phyloP scores from a whole-genome alignment of 2,888 invertebrate genomes.

The Lithodes maja region DNA sequence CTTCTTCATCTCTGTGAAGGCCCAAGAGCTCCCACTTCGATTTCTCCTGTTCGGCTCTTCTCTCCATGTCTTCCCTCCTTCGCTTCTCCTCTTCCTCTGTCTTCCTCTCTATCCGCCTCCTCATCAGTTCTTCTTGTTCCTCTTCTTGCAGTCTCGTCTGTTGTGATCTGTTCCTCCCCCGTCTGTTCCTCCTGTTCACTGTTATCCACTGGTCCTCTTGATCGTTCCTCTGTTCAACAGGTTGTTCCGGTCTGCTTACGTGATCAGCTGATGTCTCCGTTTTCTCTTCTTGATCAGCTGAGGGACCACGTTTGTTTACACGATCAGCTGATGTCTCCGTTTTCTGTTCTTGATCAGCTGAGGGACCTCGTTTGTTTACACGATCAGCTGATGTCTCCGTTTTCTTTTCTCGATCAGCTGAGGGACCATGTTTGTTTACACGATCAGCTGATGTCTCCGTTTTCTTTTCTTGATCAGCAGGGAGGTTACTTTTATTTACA shows the following conservation, averaged over 20 bases:
- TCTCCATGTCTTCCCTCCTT: not conserved
- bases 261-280: not conserved
- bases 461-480: not conserved
- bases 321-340: not conserved
- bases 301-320: not conserved
- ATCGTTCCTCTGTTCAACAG: not conserved
- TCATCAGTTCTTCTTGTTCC: not conserved
- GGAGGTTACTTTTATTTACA: not conserved
- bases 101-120: not conserved
- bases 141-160: not conserved
- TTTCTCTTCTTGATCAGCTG: not conserved
- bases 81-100: not conserved
- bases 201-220: not conserved
- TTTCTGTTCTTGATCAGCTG: not conserved
- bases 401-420: not conserved
- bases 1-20: not conserved
- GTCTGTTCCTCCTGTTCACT: not conserved
- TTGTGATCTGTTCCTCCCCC: slow-evolving; percentile 10
- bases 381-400: not conserved
- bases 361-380: not conserved
- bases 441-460: not conserved
- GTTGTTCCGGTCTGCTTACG: not conserved
- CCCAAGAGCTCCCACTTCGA: not conserved
- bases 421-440: not conserved
- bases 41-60: not conserved